Conservation (phyloP, 2,888 invertebrate species). For the Tribolium freemani region DNA sequence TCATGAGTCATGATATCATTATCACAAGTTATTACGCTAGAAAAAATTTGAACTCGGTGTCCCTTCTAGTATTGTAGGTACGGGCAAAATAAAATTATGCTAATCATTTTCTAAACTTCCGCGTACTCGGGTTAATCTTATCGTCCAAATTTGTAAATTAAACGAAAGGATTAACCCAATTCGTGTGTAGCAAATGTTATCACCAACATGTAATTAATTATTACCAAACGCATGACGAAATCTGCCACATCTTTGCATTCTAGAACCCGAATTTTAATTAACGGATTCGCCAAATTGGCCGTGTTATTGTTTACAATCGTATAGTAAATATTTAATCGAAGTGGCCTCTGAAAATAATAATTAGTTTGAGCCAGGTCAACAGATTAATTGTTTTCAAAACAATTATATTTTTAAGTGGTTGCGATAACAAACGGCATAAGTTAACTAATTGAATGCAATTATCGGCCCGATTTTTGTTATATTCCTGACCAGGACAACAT, state of each 20-base stretch:
- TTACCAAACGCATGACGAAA: conserved; percentile 11
- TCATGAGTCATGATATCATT: conserved; percentile 27
- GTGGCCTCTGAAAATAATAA: conserved; percentile 42
- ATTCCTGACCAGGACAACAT: neutral
- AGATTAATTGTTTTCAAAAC: conserved; percentile 47
- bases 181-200: conserved; percentile 36
- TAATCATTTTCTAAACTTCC: conserved; percentile 33
- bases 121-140: conserved; percentile 33
- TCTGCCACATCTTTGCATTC: neutral
- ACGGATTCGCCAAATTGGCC: too few species aligned
- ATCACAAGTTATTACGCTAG: conserved; percentile 14
- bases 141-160: conserved; percentile 41
- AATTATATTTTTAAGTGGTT: conserved; percentile 38
- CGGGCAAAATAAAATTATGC: conserved; percentile 8
- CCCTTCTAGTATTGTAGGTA: neutral
- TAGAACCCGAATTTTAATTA: too few species aligned
- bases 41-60: conserved; percentile 17
- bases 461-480: neutral
- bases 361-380: conserved; percentile 46
- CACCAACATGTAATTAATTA: conserved; percentile 37
- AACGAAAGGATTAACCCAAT: conserved; percentile 35
- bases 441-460: conserved; percentile 16
- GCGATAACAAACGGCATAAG: conserved; percentile 26
- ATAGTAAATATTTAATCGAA: conserved; percentile 8
- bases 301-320: neutral